These are phyloP conservation scores for Vulpes lagopus DNA, from an alignment of 2,113 vertebrate genomes.

Conservation along the genomic window DNA sequence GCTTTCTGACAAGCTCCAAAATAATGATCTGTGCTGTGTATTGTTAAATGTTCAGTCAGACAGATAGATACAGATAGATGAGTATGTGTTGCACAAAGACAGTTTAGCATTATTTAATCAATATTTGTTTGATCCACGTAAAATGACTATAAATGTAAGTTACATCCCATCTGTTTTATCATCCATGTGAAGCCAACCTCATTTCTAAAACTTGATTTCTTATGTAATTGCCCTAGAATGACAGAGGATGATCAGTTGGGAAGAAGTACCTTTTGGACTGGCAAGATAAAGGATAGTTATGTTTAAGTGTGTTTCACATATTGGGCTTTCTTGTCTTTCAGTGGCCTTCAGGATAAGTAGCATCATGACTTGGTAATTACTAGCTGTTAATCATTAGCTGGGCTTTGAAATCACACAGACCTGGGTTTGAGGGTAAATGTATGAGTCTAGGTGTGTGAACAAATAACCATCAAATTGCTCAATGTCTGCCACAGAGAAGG, in stretches of 20 bases:
- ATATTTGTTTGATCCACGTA: constrained; percentile 75
- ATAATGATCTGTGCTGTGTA: constrained; percentile 64
- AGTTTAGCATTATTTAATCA: constrained; percentile 80
- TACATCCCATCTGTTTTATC: constrained; percentile 73
- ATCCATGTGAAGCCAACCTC: constrained; percentile 75
- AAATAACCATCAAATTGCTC: background rate
- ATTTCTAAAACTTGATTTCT: constrained; percentile 76
- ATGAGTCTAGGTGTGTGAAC: background rate
- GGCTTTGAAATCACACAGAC: background rate
- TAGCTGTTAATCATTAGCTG: background rate
- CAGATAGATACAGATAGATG: constrained; percentile 76
- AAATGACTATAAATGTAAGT: constrained; percentile 71
- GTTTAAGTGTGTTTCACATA: background rate
- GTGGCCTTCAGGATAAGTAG: background rate
- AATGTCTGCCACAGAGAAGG: background rate
- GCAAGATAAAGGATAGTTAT: background rate
- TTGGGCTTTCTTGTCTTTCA: background rate
- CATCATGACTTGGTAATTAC: background rate
- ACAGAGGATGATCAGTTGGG: constrained; percentile 58
- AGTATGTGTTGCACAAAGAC: constrained; percentile 63
- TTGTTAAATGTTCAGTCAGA: constrained; percentile 59
- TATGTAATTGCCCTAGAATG: constrained; percentile 70
- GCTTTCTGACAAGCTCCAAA: constrained; percentile 65
- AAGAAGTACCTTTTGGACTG: constrained; percentile 27
- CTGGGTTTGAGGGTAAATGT: background rate